Base-by-base conservation (phyloP, 1,140 invertebrate species). In the Pentalonia nigronervosa region DNA sequence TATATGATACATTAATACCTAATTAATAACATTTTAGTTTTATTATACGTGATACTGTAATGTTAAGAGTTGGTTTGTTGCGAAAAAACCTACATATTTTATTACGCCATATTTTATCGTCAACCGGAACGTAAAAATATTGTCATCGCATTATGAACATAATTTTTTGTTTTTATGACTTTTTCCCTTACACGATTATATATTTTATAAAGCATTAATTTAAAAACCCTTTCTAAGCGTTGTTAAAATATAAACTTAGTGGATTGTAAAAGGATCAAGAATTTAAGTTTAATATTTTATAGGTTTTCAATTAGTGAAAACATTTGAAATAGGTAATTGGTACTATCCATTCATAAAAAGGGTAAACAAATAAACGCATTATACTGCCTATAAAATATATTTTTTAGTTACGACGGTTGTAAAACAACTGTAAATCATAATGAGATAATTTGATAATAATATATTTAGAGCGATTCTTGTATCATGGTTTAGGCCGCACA, bases 111-210 rank as follows among this genome's bases (percentile, higher is more conserved):
- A 83, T 83, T 83, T 83, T 83, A 83, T 83, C 81, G 34, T 83
- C 21, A 83, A 83, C 81, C 41, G 8, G 81, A 41, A 83, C 81
- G 36, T 83, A 36, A 83, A 83, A 83, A 83, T 83, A 36, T 83
- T 41, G 81, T 36, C 81, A 76, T 76, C 60, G 30, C n/a, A 76
- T 76, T 76, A 76, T 76, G 60, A 76, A 76, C 60, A 76, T 76
- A n/a, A 76, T 76, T 76, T 76, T 76, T 76, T n/a, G 60, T 76
- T 76, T 76, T 76, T 76, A 76, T 76, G 60, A 76, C 60, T 76
- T 76, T 76, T 76, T n/a, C 11, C 60, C 14, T 76, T 76, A n/a
- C 60, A 76, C 60, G 30, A 76, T 76, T n/a, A n/a, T 76, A n/a
- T n/a, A 76, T n/a, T 76, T 76, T 76, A 76, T 76, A 76, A 76